Conservation (phyloP, 2,797 vertebrate species). For the Tragelaphus oryx region DNA sequence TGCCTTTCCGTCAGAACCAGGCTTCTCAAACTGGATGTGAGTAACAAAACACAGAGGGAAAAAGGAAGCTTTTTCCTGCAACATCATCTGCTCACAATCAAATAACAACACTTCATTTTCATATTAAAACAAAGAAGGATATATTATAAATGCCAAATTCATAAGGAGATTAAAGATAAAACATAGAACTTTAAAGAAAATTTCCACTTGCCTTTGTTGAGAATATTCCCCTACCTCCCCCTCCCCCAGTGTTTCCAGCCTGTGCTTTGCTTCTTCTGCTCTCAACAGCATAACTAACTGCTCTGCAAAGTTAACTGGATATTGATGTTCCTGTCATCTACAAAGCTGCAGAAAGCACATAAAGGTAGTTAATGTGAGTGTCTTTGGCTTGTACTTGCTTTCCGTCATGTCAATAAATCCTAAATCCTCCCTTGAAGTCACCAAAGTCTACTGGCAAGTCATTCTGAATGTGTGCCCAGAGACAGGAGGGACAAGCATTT, state of each 20-base stretch:
- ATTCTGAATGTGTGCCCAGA: conserved; percentile 38
- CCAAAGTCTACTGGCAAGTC: neutral
- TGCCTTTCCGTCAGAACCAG: neutral
- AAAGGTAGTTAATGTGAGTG: neutral
- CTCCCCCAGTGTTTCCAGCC: neutral
- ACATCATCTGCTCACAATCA: neutral
- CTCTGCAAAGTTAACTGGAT: neutral
- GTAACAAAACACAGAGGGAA: neutral
- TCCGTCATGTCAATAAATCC: conserved; percentile 45
- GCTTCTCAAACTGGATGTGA: neutral
- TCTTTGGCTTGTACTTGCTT: neutral
- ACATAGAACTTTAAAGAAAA: neutral
- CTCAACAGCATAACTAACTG: neutral
- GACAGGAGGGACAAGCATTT: neutral
- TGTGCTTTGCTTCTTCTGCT: neutral
- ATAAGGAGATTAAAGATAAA: neutral
- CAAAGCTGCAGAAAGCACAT: neutral
- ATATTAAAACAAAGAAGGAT: neutral
- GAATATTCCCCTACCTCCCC: fast-evolving
- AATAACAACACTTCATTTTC: neutral
- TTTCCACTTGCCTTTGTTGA: neutral
- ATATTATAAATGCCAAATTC: neutral
- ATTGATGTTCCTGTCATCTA: neutral
- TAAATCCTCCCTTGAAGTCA: neutral
- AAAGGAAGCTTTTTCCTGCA: neutral